phyloP scores from a whole-genome alignment of 2,113 vertebrate genomes.

The Cnemophilus loriae region DNA sequence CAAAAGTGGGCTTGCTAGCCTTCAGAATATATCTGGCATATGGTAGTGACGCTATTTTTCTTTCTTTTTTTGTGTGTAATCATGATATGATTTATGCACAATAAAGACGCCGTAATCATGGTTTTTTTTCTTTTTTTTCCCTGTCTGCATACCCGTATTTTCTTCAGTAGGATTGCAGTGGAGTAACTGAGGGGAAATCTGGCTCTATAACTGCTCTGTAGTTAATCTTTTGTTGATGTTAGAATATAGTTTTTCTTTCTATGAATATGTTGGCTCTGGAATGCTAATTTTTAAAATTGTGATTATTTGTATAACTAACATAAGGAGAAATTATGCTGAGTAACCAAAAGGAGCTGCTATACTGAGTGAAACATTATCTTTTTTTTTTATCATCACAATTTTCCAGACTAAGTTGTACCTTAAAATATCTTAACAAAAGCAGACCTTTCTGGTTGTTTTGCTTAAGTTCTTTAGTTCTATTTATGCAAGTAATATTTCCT shows the following conservation, averaged over 20 bases:
- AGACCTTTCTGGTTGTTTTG: neutral
- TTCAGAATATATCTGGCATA: constrained; percentile 31
- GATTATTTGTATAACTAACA: neutral
- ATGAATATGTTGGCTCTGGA: neutral
- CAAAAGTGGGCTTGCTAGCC: neutral
- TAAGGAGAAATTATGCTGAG: neutral
- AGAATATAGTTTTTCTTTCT: neutral
- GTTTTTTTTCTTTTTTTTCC: neutral
- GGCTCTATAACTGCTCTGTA: neutral
- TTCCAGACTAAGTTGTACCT: neutral
- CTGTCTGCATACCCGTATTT: neutral
- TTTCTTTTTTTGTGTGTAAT: neutral
- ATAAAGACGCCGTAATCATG: neutral
- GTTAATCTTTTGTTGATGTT: neutral
- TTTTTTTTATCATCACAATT: neutral
- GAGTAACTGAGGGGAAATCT: neutral
- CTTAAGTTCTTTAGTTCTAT: neutral
- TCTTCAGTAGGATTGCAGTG: neutral
- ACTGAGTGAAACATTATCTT: neutral
- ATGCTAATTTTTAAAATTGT: neutral
- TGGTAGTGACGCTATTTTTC: neutral
- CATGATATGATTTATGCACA: neutral
- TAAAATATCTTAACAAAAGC: neutral
- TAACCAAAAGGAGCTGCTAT: neutral
- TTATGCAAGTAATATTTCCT: neutral